Evolutionary conservation across 2,797 vertebrate species (phyloP).

Genomic region (Uromys caudimaculatus): DNA sequence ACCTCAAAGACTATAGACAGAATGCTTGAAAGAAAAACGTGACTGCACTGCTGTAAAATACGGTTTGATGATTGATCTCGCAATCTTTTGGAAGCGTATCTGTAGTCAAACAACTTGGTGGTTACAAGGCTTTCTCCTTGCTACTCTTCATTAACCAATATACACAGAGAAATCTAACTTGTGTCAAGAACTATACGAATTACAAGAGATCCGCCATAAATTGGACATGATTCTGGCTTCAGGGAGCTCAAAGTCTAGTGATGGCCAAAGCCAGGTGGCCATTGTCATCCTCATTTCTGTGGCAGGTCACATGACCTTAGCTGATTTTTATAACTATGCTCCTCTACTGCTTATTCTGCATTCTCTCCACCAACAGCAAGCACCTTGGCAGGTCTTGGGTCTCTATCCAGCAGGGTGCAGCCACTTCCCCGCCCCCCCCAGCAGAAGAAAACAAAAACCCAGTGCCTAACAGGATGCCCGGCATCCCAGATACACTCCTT

Average conservation of each 20-base stretch:
- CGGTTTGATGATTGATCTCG: neutral
- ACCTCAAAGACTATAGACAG: slow-evolving; percentile 7
- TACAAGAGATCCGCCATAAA: neutral
- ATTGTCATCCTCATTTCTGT: neutral
- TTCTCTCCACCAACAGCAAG: neutral
- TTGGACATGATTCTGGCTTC: neutral
- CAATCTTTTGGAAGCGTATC: slow-evolving; percentile 34
- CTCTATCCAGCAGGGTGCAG: neutral
- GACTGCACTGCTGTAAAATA: neutral
- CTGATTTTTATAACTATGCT: neutral
- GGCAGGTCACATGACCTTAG: neutral
- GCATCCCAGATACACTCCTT: no score
- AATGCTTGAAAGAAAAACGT: slow-evolving; percentile 36
- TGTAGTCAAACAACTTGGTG: neutral
- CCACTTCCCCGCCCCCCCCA: rapidly evolving
- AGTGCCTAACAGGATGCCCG: neutral
- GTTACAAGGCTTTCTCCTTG: slow-evolving; percentile 12
- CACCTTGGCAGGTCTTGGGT: neutral
- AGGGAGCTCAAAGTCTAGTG: slow-evolving; percentile 24
- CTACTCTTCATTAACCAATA: neutral
- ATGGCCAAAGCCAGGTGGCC: neutral
- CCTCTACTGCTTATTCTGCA: neutral
- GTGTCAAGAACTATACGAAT: neutral
- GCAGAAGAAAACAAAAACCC: neutral
- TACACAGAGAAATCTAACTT: neutral